Evolutionary conservation across 2,797 vertebrate genomes (phyloP), one percentile per base, ranked within the genome.

Genomic region (Hoplostethus mediterraneus): DNA sequence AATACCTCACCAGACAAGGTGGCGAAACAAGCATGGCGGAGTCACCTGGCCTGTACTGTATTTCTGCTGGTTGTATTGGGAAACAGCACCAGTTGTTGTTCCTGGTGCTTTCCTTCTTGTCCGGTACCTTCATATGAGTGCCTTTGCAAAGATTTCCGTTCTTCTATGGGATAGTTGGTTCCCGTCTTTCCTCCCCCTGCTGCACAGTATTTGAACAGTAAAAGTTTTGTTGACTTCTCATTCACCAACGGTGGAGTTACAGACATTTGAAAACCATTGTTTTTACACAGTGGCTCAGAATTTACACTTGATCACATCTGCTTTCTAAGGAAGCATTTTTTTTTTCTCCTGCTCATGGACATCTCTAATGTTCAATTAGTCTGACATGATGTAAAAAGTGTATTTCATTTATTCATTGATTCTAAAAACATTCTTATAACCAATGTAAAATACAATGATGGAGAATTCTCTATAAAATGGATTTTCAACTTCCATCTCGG

Each of bases 261-360:
- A 73, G 75, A 77, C 61, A 63, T 72, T 73, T 84, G 53, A 62
- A 44, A 75, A 62, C 71, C 70, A 83, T 86, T 83, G 79, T 76
- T 84, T 61, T 80, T 54, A 56, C n/a, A 61, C 74, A 73, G 70
- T 86, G 85, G 81, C 86, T 85, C 59, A 79, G 57, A 78, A 77
- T 83, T 80, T 79, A 75, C 67, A 73, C 79, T 82, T 81, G 79
- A 89, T 83, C 8, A 38, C 71, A 74, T 87, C 80, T 93, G 92
- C 93, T 93, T 93, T 94, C 91, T 93, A 82, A 92, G 92, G 92
- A 94, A 93, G 93, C 92, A 84, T 88, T 71, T 79, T 65, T 71
- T 79, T 65, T 63, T 52, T 71, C 72, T 72, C 67, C 71, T 72
- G 80, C 82, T 61, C 67, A 33, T 78, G 83, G 80, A 88, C 80